Base-by-base conservation (phyloP, 2,888 invertebrate genomes). In the Choreutis nemorana region DNA sequence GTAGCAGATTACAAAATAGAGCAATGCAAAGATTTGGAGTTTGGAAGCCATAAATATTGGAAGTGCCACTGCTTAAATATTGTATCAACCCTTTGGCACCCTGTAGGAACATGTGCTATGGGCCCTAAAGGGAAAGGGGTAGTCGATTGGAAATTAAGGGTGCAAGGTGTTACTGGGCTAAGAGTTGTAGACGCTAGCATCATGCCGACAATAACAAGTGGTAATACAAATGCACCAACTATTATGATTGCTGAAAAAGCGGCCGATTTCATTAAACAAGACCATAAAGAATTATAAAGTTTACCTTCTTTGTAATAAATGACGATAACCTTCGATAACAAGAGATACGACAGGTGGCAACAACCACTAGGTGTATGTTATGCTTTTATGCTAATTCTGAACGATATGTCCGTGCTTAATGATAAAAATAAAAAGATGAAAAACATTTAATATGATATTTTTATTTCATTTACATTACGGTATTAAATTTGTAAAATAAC, bases 161-260 rank as follows among this genome's bases (percentile, higher is more conserved):
- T 48, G 3, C 20, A 33, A 4, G 42, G 42, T 4, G 30, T 44
- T 1, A 28, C 33, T 4, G 64, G 72, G 7, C 45, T 86, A 1
- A 66, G 89, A 20, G 87, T 89, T 1, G 82, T 82, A 0, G 89
- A 89, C 49, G 88, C 87, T 1, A 87, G 87, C 14, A 82, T 90
- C 12, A 90, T 90, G 89, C 90, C 90, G 0, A 67, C 57, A 2
- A 83, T 90, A 27, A 73, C 87, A 1, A 87, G 87, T 42, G 87
- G 86, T 0, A 89, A 90, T 53, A 87, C 88, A 0, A 89, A 89
- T 47, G 89, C 86, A 0, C 86, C 89, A 0, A 77, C 82, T 0
- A 85, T 89, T 5, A 90, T 90, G 90, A 89, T 90, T 27, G 90
- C 82, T 0, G 90, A 91, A 24, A 44, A 45, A 26, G 26, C 26